Conservation (phyloP, 2,888 invertebrate species). For the Ryuthela nishihirai region DNA sequence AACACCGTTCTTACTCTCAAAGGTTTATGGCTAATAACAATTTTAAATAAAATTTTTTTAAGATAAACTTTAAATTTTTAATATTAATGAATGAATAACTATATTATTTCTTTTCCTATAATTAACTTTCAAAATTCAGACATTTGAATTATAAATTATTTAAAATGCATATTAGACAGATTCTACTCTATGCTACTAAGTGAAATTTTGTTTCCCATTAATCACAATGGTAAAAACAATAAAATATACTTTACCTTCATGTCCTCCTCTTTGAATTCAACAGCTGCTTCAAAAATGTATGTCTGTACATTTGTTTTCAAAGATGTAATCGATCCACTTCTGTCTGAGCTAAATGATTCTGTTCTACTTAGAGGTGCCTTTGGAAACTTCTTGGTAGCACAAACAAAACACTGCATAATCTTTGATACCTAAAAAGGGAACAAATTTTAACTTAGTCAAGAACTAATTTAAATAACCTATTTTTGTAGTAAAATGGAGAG, state of each 20-base stretch:
- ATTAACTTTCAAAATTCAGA: no score
- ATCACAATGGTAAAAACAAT: neutral
- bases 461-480: neutral
- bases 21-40: no score
- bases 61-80: no score
- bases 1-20: no score
- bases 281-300: constrained; percentile 27
- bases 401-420: constrained; percentile 30
- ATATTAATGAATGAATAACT: no score
- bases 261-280: constrained; percentile 35
- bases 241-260: constrained; percentile 9
- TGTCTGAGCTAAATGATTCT: constrained; percentile 17
- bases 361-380: constrained; percentile 31
- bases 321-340: constrained; percentile 6
- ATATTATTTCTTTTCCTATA: no score
- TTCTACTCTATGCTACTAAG: neutral
- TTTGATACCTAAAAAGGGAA: constrained; percentile 18
- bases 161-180: neutral
- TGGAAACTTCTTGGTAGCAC: constrained; percentile 20
- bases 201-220: neutral
- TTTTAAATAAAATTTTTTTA: no score
- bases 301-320: constrained; percentile 16
- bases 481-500: no score
- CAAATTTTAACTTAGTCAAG: neutral
- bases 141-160: neutral